Evolutionary conservation across 2,113 vertebrate genomes (phyloP).

Genomic region (Laterallus jamaicensis): DNA sequence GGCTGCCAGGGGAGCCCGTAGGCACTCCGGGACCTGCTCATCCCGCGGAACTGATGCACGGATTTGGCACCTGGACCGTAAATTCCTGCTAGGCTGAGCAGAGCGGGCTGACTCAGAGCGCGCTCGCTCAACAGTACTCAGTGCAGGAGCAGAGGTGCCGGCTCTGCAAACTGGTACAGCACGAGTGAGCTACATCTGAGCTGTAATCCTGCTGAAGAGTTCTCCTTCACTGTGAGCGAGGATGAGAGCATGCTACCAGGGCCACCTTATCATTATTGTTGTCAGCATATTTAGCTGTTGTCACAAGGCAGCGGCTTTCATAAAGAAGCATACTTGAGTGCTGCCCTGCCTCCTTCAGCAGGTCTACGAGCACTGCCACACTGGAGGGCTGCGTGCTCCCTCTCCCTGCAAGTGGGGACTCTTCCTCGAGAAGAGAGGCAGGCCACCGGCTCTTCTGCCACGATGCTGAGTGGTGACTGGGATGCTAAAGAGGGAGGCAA

Average conservation of each 20-base stretch:
- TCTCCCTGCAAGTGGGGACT: not conserved
- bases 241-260: not conserved
- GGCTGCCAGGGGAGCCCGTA: not conserved
- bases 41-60: rapidly evolving
- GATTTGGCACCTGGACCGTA: not conserved
- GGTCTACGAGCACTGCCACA: rapidly evolving
- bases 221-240: not conserved
- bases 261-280: not conserved
- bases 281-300: not conserved
- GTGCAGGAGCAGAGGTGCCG: not conserved
- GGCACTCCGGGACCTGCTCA: not conserved
- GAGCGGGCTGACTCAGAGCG: not conserved
- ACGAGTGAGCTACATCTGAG: rapidly evolving
- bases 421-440: not conserved
- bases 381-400: not conserved
- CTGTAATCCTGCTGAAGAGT: not conserved
- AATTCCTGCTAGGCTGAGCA: not conserved
- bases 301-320: not conserved
- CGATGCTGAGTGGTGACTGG: rapidly evolving
- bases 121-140: not conserved
- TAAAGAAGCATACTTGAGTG: rapidly evolving
- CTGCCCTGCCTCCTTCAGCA: not conserved
- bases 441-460: not conserved
- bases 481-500: not conserved
- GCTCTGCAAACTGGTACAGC: not conserved